A percentile compares a stretch with the other conserved stretches of the same genome.
phyloP scores from a whole-genome alignment of 2,113 vertebrate species.

The Vulpes lagopus region DNA sequence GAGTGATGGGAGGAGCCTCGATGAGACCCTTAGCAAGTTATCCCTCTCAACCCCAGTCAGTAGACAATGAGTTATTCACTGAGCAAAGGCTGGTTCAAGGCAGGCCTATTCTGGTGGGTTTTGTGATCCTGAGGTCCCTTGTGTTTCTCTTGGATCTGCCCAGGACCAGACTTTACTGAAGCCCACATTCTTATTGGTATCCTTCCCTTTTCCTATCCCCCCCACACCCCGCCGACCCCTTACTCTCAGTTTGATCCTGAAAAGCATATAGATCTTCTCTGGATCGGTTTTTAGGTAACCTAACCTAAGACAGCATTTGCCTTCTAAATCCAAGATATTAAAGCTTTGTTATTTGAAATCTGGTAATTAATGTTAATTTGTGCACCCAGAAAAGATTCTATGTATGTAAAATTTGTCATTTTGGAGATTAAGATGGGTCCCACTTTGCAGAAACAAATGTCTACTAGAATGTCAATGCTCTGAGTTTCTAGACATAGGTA shows the following conservation, averaged over 20 bases:
- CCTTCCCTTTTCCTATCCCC: neutral
- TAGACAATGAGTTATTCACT: neutral
- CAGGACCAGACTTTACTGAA: neutral
- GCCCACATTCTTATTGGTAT: neutral
- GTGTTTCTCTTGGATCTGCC: neutral
- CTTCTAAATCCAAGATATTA: neutral
- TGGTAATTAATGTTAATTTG: neutral
- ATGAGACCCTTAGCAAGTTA: neutral
- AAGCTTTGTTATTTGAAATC: neutral
- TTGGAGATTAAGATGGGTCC: neutral
- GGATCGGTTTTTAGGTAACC: neutral
- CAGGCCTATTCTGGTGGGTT: neutral
- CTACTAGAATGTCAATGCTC: neutral
- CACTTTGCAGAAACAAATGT: neutral
- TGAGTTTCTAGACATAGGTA: neutral
- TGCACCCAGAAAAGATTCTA: neutral
- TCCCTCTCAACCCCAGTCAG: neutral
- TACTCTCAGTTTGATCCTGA: neutral
- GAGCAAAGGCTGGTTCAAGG: neutral
- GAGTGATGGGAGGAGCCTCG: neutral
- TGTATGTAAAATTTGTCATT: neutral
- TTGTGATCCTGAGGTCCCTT: rapidly evolving
- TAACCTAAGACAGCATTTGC: neutral
- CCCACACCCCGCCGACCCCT: neutral
- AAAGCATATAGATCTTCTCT: neutral